Evolutionary conservation across 2,888 invertebrate species (phyloP), one percentile per base, ranked within the genome.

Genomic region (Drosophila gaucha): DNA sequence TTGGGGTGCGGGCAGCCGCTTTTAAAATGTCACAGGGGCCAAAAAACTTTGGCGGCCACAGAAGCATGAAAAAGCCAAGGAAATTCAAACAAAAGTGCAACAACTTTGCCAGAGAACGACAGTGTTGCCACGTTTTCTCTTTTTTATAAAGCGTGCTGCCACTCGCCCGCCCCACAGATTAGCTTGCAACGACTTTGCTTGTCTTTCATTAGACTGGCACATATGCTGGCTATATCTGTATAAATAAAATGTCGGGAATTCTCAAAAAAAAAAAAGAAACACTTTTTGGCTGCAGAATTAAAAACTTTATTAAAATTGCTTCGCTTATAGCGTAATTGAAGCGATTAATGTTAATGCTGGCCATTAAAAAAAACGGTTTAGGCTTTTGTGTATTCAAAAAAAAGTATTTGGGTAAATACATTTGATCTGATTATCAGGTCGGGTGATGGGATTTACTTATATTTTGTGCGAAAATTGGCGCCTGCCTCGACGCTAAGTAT

Each of bases 31-130:
- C 78, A 71, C 71, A 51, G 54, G 58, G 67, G 58, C 59, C 50
- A 70, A 67, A 67, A 80, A 86, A 74, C 78, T 82, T 80, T 68
- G 66, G 67, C 54, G 74, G 63, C 67, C 72, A 77, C 67, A 66
- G 51, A 43, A 71, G 58, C 80, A 74, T 63, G 66, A 70, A 72
- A 84, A 72, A 84, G 71, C 67, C 74, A 84, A 71, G 71, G 66
- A 80, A 86, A 72, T 84, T 84, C 66, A 66, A 80, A 84, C 85
- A 80, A 82, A 84, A 82, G 87, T 80, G 82, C 78, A 80, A 70
- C 78, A 85, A 84, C 85, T 87, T 86, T 83, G 36, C 38, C 47
- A 36, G 39, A 33, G 60, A 38, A 26, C 38, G 56, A 55, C 65
- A 31, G 35, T 54, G 59, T 60, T 65, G 67, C 63, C 65, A 52